Conservation (phyloP, 2,797 vertebrate genomes). For the Picus viridis region DNA sequence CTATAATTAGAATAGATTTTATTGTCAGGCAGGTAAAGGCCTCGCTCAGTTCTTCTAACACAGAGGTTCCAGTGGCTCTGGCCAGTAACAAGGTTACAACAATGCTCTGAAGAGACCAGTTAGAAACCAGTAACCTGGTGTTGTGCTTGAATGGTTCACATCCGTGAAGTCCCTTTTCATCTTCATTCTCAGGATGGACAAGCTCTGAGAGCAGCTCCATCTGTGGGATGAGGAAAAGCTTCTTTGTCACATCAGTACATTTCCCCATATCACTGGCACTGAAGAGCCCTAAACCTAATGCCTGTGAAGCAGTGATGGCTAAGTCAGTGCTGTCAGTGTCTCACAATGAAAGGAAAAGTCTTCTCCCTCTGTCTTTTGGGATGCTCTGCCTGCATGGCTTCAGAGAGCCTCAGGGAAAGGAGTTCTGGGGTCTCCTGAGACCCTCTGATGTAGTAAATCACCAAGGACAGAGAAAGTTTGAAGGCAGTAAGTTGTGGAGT, state of each 20-base stretch:
- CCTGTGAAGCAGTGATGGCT: background rate
- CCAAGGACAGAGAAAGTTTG: background rate
- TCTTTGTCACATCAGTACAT: background rate
- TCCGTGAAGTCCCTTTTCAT: background rate
- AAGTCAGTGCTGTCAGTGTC: background rate
- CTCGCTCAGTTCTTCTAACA: accelerated
- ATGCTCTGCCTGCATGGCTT: background rate
- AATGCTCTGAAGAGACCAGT: background rate
- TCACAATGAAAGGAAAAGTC: background rate
- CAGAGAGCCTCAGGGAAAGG: background rate
- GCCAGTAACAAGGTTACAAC: background rate
- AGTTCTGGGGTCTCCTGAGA: background rate
- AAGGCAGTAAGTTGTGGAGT: background rate
- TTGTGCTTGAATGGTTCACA: background rate
- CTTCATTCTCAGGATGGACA: background rate
- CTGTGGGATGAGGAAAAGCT: background rate
- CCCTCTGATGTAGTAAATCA: background rate
- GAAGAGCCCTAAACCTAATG: background rate
- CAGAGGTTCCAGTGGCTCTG: background rate
- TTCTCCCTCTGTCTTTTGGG: background rate
- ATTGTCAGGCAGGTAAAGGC: background rate
- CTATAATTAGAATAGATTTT: constrained; percentile 42
- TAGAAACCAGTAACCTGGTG: background rate
- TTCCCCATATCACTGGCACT: background rate
- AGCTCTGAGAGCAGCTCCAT: background rate